Evolutionary conservation across 2,797 vertebrate species (phyloP).

Genomic region (Psittacula derbiana): DNA sequence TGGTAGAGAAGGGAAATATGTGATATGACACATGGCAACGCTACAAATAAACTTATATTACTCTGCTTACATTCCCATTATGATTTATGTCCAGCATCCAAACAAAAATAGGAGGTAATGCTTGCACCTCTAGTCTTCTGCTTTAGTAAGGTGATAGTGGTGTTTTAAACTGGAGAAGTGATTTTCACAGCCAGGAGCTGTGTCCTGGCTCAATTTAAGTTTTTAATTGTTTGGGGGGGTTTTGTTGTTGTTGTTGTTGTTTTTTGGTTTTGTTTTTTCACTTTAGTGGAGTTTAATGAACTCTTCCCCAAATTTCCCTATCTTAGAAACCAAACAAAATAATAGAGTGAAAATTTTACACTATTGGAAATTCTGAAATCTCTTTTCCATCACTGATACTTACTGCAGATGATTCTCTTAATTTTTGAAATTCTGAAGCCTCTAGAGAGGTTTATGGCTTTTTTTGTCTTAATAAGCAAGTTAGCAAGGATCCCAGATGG

Average conservation of each 20-base stretch:
- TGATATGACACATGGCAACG: accelerated
- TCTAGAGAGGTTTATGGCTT: neutral
- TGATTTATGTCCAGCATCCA: neutral
- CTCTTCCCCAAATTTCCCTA: neutral
- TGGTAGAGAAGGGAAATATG: neutral
- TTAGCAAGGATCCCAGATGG: neutral
- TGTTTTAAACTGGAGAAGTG: neutral
- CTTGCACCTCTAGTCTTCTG: neutral
- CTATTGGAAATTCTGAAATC: neutral
- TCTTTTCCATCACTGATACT: neutral
- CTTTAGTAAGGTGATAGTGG: neutral
- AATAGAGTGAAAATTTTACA: neutral
- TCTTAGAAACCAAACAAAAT: neutral
- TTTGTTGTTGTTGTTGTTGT: no score
- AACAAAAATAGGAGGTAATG: neutral
- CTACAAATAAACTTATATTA: neutral
- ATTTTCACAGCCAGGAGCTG: neutral
- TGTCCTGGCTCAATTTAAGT: neutral
- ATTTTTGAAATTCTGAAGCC: neutral
- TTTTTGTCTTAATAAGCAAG: neutral
- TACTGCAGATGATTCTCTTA: neutral
- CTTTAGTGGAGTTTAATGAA: neutral
- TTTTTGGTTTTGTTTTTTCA: neutral
- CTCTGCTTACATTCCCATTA: neutral
- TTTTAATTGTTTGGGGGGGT: neutral